Evolutionary conservation across 2,888 invertebrate genomes (phyloP), one percentile per base, ranked within the genome.

Genomic region (Lepidochitona cinerea): DNA sequence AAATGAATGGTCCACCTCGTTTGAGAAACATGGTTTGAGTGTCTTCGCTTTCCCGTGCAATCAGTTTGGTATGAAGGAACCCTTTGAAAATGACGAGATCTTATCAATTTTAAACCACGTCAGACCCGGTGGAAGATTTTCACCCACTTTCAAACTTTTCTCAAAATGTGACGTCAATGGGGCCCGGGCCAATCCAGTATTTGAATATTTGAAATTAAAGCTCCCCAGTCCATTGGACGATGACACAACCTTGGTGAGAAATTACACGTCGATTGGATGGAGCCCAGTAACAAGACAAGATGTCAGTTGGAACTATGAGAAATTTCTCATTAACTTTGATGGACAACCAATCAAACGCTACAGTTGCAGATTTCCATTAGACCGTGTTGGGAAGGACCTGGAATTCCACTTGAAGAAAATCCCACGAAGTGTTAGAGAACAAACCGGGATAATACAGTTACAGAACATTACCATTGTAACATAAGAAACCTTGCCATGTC

Each of bases 271-370:
- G 12, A 68, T 78, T 54, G 29, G 70, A 26, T 81, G 81, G 81
- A 71, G 70, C 18, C 81, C 81, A 1, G 74, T 81, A 9, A 73
- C 72, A 29, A 73, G 81, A 12, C 69, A 68, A 54, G 81, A 81
- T 53, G 67, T 81, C n/a, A 72, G 79, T n/a, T 68, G 78, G 75
- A 81, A 79, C 64, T 81, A 75, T 52, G 81, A 81, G 69, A 81
- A 81, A 59, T 81, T 81, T 49, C 49, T 81, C 4, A 69, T 81
- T 49, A 75, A 72, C n/a, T 68, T 75, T 59, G 79, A 81, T 35
- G 81, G 81, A 6, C 72, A 76, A 35, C 81, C 81, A 0, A 68
- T 78, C 14, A 76, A 74, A 53, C 64, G 81, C 12, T 81, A 78
- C 70, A 78, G 72, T 1, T 52, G 73, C 41, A 76, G 65, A 54